Evolutionary conservation across 2,113 vertebrate genomes (phyloP).

Genomic region (Mobula birostris): DNA sequence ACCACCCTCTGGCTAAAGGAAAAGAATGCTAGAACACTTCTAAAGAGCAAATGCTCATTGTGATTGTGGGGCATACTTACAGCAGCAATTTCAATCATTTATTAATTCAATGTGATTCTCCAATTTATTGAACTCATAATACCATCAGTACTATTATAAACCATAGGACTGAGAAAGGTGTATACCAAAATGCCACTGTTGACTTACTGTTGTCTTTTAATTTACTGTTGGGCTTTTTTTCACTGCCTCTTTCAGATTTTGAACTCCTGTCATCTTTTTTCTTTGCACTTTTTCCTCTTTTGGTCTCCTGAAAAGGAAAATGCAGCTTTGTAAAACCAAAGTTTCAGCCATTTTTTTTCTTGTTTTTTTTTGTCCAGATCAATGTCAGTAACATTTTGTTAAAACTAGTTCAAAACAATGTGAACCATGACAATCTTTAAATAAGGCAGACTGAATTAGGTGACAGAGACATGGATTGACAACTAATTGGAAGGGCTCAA

Average conservation of each 20-base stretch:
- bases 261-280: conserved; percentile 47
- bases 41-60: background rate
- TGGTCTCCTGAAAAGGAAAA: conserved; percentile 44
- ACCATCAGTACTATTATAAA: background rate
- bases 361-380: background rate
- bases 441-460: background rate
- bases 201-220: conserved; percentile 45
- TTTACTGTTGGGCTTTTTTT: conserved; percentile 37
- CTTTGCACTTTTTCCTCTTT: conserved; percentile 53
- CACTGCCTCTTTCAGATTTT: conserved; percentile 43
- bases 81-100: background rate
- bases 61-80: background rate
- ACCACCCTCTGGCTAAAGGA: too few relatives aligned
- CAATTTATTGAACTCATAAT: background rate
- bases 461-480: background rate
- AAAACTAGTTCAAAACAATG: background rate
- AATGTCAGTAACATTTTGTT: background rate
- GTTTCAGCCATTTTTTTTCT: background rate
- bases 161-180: background rate
- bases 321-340: background rate
- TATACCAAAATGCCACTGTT: background rate
- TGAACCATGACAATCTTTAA: background rate
- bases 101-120: background rate
- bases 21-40: background rate
- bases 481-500: background rate